Evolutionary conservation across 2,888 invertebrate species (phyloP), one percentile per base, ranked within the genome.

Genomic region (Drosophila imparisetae): DNA sequence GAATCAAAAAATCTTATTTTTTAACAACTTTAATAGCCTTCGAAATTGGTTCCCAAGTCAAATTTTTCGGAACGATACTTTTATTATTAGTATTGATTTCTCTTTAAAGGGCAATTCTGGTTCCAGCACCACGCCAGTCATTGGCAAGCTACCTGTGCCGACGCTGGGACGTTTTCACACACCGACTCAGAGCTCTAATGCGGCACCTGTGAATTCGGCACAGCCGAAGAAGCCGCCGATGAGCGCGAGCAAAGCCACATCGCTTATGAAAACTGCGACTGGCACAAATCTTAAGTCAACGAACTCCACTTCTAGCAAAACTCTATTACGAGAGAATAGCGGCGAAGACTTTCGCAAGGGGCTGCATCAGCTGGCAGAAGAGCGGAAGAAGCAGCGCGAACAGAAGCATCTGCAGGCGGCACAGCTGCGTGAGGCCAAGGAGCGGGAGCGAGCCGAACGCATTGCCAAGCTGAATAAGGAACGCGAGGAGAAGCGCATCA

Each of bases 361-460:
- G 10, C 68, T 90, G 13, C 90, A 89, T 53, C 88, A 83, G 74
- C 64, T 91, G 59, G 91, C 91, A 32, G 93, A 93, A 40, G 93
- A 93, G 62, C 91, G 92, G 30, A 92, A 92, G 59, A 93, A 91
- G 65, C 91, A 91, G 64, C 85, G 93, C 0, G 93, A 93, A 58
- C 91, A 90, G 40, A 93, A 93, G 61, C 92, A 93, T 73, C 80
- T 89, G 53, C 87, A 91, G 50, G 93, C 92, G 0, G 92, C 92
- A 4, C 89, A 89, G 60, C 78, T 78, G 32, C 92, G 93, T 0
- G 93, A 93, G 66, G 91, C 92, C 5, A 92, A 91, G 66, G 93
- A 93, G 50, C 91, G 91, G 4, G 92, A 93, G 63, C 91, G 92
- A 5, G 87, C 91, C 7, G 93, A 93, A 54, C 91, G 92, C 4